Evolutionary conservation across 2,113 vertebrate genomes (phyloP).

Genomic region (Scatophagus argus): DNA sequence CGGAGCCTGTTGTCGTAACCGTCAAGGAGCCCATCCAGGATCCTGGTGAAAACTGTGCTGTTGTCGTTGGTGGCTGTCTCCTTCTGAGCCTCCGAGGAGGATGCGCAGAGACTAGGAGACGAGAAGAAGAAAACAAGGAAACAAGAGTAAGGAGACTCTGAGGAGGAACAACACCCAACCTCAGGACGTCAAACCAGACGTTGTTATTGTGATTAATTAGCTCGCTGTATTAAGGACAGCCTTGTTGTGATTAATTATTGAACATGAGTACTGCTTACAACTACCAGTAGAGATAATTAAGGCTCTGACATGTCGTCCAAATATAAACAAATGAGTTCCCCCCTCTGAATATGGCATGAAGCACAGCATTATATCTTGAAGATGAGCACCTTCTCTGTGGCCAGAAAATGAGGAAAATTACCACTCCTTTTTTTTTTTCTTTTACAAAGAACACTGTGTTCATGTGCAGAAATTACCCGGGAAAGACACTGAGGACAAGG

Average conservation of each 20-base stretch:
- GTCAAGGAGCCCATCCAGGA: constrained; percentile 92
- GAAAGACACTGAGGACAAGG: background rate
- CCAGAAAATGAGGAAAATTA: background rate
- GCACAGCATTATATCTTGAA: background rate
- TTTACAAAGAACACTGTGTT: background rate
- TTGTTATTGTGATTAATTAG: constrained; percentile 60
- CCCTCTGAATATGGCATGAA: constrained; percentile 11
- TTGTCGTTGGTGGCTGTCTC: constrained; percentile 85
- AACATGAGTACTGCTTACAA: constrained; percentile 40
- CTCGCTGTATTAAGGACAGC: constrained; percentile 20
- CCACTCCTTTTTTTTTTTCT: background rate
- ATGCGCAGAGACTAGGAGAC: constrained; percentile 49
- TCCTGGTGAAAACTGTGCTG: constrained; percentile 94
- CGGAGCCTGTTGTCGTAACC: constrained; percentile 94
- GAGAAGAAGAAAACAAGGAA: background rate
- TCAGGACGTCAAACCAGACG: constrained; percentile 26
- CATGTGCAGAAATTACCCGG: background rate
- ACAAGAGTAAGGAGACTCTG: background rate
- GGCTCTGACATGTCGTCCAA: constrained; percentile 40
- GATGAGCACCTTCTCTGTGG: background rate
- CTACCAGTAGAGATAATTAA: constrained; percentile 55
- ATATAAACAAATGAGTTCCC: constrained; percentile 59
- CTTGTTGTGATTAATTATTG: constrained; percentile 63
- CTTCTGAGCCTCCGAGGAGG: constrained; percentile 63
- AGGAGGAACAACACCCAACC: background rate